Evolutionary conservation across 1,140 invertebrate species (phyloP), one percentile per base, ranked within the genome.

Genomic region (Papilio aristodemus): DNA sequence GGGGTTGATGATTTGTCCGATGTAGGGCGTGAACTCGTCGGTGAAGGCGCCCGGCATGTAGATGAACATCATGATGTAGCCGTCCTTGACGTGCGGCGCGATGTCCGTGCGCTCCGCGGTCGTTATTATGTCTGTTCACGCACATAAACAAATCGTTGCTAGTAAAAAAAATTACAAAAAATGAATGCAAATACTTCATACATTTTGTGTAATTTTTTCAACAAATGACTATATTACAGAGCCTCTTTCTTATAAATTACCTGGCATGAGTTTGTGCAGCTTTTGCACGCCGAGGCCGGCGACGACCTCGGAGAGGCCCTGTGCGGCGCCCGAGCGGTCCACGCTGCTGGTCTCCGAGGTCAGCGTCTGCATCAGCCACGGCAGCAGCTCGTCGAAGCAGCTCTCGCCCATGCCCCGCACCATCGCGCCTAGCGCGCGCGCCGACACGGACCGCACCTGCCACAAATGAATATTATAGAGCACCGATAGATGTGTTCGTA

Each of bases 51-150:
- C 95, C 0, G 99, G 99, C 95, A 99, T 97, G 89, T 99, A 99
- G 85, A 99, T 99, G 88, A 99, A 99, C 97, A 99, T 98, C 97
- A 99, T 99, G 58, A 99, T 99, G 91, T 99, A 99, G 27, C 99
- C 99, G 92, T 99, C 99, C 80, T 99, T 97, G 0, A 99, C 98
- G 89, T 99, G 97, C 1, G 99, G 97, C 11, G 98, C 97, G 75
- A 99, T 98, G 88, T 99, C 98, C 0, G 95, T 95, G 69, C 97
- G 93, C 90, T 99, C 97, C 0, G 98, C 98, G 0, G 98, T 99
- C 32, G 95, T 93, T 74, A 99, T 99, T 71, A 99, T 99, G 87
- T 99, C 98, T 92, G 79, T 37, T 62, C 71, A 54, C 70, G 71
- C 10, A 43, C 38, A 7, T 17, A 10, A 14, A 17, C 5, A 37